Percentiles rank a stretch among this genome's conserved stretches.
Conservation (phyloP, 1,140 invertebrate species). For the Atta texana region DNA sequence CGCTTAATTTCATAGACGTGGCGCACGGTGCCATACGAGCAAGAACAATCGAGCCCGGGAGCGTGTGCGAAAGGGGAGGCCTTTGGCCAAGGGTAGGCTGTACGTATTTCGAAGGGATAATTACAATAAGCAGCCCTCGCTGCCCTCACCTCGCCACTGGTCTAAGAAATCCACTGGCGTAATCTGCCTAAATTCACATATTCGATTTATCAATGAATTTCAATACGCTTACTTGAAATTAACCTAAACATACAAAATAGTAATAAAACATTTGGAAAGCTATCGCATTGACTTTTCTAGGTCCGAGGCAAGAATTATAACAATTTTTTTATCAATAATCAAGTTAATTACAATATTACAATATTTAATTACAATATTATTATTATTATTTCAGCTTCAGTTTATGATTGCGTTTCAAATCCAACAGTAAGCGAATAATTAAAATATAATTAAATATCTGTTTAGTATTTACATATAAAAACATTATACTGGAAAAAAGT, state of each 20-base stretch:
- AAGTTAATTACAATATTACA: no score
- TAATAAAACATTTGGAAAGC: background rate
- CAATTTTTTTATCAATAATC: background rate
- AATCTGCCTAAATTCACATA: slow-evolving; percentile 63
- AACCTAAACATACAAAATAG: background rate
- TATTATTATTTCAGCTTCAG: no score
- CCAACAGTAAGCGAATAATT: no score
- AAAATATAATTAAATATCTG: no score
- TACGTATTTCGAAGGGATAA: slow-evolving; percentile 75
- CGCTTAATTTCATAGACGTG: slow-evolving; percentile 78
- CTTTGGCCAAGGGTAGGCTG: slow-evolving; percentile 69
- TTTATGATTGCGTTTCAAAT: no score
- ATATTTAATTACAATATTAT: no score
- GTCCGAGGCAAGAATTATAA: background rate
- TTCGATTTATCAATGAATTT: background rate
- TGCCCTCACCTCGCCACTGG: slow-evolving; percentile 71
- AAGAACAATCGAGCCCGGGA: slow-evolving; percentile 77
- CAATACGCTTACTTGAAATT: background rate
- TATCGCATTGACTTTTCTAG: background rate
- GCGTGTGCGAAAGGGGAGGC: slow-evolving; percentile 71
- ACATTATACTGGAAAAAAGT: no score
- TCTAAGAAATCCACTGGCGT: slow-evolving; percentile 74
- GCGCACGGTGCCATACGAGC: slow-evolving; percentile 73
- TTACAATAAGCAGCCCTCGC: slow-evolving; percentile 77
- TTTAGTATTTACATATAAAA: no score